Base-by-base conservation (phyloP, 2,797 vertebrate species). In the Delichon dasypus region DNA sequence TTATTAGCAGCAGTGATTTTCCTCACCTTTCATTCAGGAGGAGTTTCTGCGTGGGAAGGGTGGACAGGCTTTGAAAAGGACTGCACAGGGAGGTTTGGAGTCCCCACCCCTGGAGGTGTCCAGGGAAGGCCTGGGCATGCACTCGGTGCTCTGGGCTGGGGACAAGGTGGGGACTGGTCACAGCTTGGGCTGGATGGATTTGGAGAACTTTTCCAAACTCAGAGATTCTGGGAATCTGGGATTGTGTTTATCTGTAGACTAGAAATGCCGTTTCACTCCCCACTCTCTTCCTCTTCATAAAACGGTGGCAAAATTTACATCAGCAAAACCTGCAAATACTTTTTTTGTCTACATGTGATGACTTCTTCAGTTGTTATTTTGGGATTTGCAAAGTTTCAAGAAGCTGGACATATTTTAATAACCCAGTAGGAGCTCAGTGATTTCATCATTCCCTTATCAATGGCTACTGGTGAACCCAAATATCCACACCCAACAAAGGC, bases 171-270 rank as follows among this genome's bases (percentile, higher is more conserved):
- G 47, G 7, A 61, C 9, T 0, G 2, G 15, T 1, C 34, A 60
- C 53, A 53, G 21, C 0, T 6, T 62, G 51, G n/a, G 9, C 17
- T 58, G 0, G 0, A 4, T 50, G 36, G 6, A 6, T 44, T 51
- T 14, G 17, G 26, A 58, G 7, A 2, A 0, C 4, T 65, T 89
- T 77, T 47, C 45, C 65, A 71, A 5, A 7, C n/a, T 34, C 29
- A 40, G 21, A 19, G 14, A n/a, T 38, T n/a, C 40, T 27, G 53
- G 16, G 22, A 50, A 58, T 40, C 45, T 75, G 19, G 20, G 23
- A 27, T 42, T 0, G 0, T 22, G 26, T 71, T 53, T 25, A 47
- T 72, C 58, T 36, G 27, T 15, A 29, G 38, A 42, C 26, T 1
- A 75, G 61, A 92, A 85, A 77, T 16, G 27, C 22, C 13, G 2